Conservation (phyloP, 53 echinoderm and acorn worm species). For the Zoroaster sp. region DNA sequence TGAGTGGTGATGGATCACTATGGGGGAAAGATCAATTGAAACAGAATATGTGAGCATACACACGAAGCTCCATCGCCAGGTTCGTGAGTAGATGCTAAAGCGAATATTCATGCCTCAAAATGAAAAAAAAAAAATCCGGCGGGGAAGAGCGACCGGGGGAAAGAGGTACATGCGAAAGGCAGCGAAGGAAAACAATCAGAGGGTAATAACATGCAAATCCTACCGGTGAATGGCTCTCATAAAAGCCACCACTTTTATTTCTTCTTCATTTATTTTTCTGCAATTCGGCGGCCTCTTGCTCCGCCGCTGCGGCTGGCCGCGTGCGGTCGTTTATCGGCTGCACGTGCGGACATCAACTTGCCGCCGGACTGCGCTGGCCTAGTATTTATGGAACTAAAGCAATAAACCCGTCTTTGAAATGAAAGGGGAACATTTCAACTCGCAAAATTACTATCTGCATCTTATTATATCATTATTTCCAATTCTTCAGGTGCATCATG, state of each 20-base stretch:
- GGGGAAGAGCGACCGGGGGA: not conserved
- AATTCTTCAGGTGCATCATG: not conserved
- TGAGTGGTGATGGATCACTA: constrained; percentile 16
- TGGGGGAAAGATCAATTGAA: not conserved
- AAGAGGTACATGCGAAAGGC: not conserved
- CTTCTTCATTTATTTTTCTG: not conserved
- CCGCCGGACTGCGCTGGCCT: not conserved
- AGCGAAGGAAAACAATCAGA: not conserved
- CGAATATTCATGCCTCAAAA: not conserved
- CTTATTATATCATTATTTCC: too few species aligned
- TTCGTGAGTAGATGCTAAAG: not conserved
- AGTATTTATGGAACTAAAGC: constrained; percentile 13
- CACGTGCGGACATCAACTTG: constrained; percentile 17
- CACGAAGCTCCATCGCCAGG: not conserved
- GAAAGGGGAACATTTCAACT: too few species aligned
- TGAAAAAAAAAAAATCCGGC: not conserved
- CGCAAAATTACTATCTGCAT: too few species aligned
- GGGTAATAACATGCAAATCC: not conserved
- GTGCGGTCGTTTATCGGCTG: not conserved
- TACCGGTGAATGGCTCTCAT: not conserved
- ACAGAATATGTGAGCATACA: constrained; percentile 1
- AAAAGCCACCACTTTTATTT: not conserved
- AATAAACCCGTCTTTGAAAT: not conserved
- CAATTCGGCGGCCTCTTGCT: not conserved
- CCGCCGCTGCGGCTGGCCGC: not conserved